Percentiles rank a stretch among this genome's conserved stretches.
phyloP scores from a whole-genome alignment of 1,140 invertebrate genomes.

The Alviniconcha marisindica region DNA sequence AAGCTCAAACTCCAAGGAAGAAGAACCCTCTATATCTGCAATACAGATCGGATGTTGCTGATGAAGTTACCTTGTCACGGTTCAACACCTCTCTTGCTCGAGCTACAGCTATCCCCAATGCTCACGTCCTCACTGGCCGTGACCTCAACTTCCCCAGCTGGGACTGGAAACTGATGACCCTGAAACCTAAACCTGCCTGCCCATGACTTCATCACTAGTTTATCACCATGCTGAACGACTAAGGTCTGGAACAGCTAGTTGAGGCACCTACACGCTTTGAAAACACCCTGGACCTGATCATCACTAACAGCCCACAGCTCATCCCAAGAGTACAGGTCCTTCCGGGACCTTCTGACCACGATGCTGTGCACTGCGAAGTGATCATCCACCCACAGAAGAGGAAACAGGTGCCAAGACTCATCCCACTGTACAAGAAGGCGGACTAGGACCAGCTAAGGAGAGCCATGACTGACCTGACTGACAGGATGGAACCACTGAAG shows the following conservation, averaged over 20 bases:
- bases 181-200: not conserved
- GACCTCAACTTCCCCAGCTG: slow-evolving; percentile 3
- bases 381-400: not conserved
- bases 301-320: not conserved
- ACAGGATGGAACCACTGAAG: not conserved
- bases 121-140: not conserved
- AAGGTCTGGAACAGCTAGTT: not conserved
- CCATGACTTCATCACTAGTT: not conserved
- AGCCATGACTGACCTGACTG: not conserved
- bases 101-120: not conserved
- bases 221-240: not conserved
- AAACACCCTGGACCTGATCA: not conserved
- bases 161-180: not conserved
- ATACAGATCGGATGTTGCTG: not conserved
- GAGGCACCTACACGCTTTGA: not conserved
- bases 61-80: not conserved
- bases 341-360: not conserved
- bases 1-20: not conserved
- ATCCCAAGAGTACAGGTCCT: not conserved
- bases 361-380: slow-evolving; percentile 1
- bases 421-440: not conserved
- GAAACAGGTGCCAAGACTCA: not conserved
- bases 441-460: not conserved
- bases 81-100: not conserved
- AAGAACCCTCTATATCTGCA: not conserved